These are phyloP conservation scores for Scaptomyza graminum DNA, from an alignment of 1,140 invertebrate species.

Conservation along the genomic window DNA sequence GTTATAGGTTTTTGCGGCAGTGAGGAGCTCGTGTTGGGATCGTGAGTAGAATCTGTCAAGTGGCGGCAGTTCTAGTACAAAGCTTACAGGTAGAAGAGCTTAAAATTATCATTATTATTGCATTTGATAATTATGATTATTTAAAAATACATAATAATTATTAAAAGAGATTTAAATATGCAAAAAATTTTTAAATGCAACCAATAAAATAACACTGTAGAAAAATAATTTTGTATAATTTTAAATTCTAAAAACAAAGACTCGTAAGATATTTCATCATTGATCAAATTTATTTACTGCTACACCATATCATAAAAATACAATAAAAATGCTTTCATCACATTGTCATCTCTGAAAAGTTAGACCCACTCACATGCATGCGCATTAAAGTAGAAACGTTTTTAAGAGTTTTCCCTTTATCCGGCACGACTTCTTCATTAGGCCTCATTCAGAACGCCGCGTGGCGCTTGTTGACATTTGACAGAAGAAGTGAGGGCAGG, in stretches of 20 bases:
- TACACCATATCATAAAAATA: conserved; percentile 24
- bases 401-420: conserved; percentile 54
- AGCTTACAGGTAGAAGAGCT: too few species aligned
- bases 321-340: conserved; percentile 22
- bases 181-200: too few species aligned
- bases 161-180: too few species aligned
- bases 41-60: not conserved
- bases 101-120: too few species aligned
- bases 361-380: conserved; percentile 6
- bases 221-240: too few species aligned
- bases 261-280: too few species aligned
- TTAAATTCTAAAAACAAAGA: too few species aligned
- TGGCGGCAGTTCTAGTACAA: too few species aligned
- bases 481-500: conserved; percentile 43
- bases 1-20: conserved; percentile 16
- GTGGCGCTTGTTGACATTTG: conserved; percentile 79
- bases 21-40: conserved; percentile 22
- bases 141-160: too few species aligned
- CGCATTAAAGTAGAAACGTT: conserved; percentile 11
- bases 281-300: not conserved
- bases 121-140: too few species aligned
- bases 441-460: conserved; percentile 67
- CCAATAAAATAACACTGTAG: too few species aligned
- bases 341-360: conserved; percentile 41
- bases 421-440: conserved; percentile 65